A percentile compares a stretch with the other conserved stretches of the same genome.
These are phyloP conservation scores for Vanessa cardui DNA, from an alignment of 2,888 invertebrate species.

Conservation along the genomic window DNA sequence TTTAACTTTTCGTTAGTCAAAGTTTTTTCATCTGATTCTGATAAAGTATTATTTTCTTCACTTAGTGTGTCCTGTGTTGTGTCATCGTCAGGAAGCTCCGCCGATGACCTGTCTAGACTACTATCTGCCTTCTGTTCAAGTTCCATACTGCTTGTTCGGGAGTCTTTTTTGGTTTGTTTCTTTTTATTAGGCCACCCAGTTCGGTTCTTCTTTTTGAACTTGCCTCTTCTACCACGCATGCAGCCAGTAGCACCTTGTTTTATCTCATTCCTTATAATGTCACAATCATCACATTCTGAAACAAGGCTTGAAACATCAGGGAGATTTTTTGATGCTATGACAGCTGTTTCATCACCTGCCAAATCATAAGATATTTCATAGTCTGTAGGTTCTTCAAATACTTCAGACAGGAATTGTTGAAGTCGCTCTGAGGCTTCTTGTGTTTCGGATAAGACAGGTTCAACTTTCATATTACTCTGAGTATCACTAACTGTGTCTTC, in stretches of 20 bases:
- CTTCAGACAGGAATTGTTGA: constrained; percentile 71
- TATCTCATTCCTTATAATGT: constrained; percentile 69
- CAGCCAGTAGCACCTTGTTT: constrained; percentile 52
- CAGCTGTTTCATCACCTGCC: constrained; percentile 62
- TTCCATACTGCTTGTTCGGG: constrained; percentile 59
- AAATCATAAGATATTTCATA: constrained; percentile 76
- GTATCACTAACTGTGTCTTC: constrained; percentile 72
- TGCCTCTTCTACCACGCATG: constrained; percentile 67
- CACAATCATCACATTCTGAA: constrained; percentile 72
- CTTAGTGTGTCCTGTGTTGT: constrained; percentile 61
- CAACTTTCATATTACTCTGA: constrained; percentile 60
- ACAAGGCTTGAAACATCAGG: constrained; percentile 76
- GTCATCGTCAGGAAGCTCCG: constrained; percentile 63
- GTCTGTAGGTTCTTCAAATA: constrained; percentile 73
- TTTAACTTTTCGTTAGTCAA: constrained; percentile 44
- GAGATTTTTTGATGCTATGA: constrained; percentile 61
- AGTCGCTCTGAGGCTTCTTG: constrained; percentile 70
- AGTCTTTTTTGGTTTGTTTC: constrained; percentile 60
- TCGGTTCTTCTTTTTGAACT: constrained; percentile 87
- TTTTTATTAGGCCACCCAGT: constrained; percentile 91
- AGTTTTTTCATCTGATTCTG: constrained; percentile 54
- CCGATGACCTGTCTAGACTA: constrained; percentile 64
- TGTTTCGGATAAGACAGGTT: constrained; percentile 59
- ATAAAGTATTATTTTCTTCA: constrained; percentile 59
- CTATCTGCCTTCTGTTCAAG: constrained; percentile 55